Conservation (phyloP, 2,888 invertebrate genomes). For the Sericinus montela region DNA sequence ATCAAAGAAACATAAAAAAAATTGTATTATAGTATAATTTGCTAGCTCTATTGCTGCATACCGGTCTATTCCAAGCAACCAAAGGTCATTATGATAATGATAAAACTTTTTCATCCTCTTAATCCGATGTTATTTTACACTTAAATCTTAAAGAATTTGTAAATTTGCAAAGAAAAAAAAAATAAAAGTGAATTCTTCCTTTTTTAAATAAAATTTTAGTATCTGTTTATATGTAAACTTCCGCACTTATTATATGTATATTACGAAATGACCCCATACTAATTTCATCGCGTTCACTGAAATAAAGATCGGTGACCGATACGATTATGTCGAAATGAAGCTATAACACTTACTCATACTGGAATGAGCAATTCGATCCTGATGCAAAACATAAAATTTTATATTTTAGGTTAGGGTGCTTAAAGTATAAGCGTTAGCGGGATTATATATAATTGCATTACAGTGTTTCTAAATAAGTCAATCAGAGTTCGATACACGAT, state of each 20-base stretch:
- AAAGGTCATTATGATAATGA: too few relatives aligned
- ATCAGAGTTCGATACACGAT: too few relatives aligned
- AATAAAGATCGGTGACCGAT: constrained; percentile 44
- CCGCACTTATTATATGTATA: not conserved
- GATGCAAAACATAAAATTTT: constrained; percentile 69
- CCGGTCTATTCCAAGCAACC: too few relatives aligned
- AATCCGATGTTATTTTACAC: too few relatives aligned
- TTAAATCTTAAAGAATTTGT: too few relatives aligned
- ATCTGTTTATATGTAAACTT: not conserved
- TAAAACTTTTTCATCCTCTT: too few relatives aligned
- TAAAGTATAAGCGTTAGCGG: constrained; percentile 29
- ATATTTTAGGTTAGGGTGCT: constrained; percentile 51
- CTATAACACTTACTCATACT: constrained; percentile 70
- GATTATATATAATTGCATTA: too few relatives aligned
- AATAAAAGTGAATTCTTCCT: not conserved
- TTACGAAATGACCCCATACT: constrained; percentile 5
- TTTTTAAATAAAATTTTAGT: not conserved
- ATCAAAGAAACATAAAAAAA: too few relatives aligned
- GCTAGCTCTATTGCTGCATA: too few relatives aligned
- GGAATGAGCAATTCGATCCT: constrained; percentile 52
- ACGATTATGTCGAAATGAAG: constrained; percentile 70
- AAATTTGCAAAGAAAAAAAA: not conserved
- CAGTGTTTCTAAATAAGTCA: too few relatives aligned
- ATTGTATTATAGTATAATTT: too few relatives aligned
- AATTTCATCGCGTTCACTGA: constrained; percentile 16